Base-by-base conservation (phyloP, 2,113 vertebrate species). In the Oncorhynchus gorbuscha region DNA sequence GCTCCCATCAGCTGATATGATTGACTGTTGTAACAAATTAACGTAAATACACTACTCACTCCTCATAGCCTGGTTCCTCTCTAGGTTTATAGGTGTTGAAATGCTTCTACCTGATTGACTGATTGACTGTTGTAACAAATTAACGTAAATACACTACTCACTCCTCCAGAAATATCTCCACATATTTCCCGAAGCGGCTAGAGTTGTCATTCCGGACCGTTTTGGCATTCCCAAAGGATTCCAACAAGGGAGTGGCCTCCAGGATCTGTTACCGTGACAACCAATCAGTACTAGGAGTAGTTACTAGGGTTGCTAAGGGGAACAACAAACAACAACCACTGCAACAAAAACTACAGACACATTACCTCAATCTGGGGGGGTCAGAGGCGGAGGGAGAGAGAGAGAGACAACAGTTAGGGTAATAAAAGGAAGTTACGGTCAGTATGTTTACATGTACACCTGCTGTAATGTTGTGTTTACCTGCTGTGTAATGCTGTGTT, bases 191-290 rank as follows among this genome's bases (percentile, higher is more conserved):
- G 83, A 99, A 99, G 89, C 97, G 95, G 87, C 97, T 98, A 81
- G 98, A 99, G 89, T 99, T 99, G 90, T 99, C 95, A 0, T 99
- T 99, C 86, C 97, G 93, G 82, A 99, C 97, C 0, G 98, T 99
- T 96, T 99, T 99, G 95, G 98, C 98, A 0, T 99, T 99, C 78
- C 98, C 97, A 55, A 99, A 99, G 74, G 98, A 97, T 92, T 99
- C 98, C 92, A 99, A 85, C 83, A 99, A 89, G 74, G 98, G 97
- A 0, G 94, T 97, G 1, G 97, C 97, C 91, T 99, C 97, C 35
- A 99, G 92, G 87, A 99, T 99, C 98, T 99, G 78, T 71, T 64
- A 64, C 28, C 26, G 35, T 9, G 26, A 14, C 39, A 30, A 58
- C 70, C n/a, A 3, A 55, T 16, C 26, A 72, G 49, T 58, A 51